These are phyloP conservation scores for Cetoscarus ocellatus DNA, from an alignment of 2,797 vertebrate species.

Conservation along the genomic window DNA sequence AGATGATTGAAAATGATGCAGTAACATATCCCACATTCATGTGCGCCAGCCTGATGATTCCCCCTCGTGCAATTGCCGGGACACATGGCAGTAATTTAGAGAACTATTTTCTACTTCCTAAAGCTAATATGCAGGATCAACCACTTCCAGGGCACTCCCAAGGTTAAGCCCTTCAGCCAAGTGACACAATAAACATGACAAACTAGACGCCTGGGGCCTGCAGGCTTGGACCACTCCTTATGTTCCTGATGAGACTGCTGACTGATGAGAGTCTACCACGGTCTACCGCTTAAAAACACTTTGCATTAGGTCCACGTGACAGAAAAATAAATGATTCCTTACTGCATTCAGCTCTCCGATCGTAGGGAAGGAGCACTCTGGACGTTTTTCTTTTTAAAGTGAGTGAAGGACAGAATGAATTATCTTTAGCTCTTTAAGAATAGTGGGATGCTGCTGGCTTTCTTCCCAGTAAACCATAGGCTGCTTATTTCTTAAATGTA, in stretches of 20 bases:
- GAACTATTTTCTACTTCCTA: conserved; percentile 86
- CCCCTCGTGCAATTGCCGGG: conserved; percentile 77
- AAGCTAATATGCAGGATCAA: conserved; percentile 84
- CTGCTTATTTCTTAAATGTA: conserved; percentile 45
- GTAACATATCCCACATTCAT: conserved; percentile 74
- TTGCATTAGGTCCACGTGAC: conserved; percentile 44
- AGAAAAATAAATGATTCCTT: conserved; percentile 42
- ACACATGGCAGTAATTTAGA: conserved; percentile 89
- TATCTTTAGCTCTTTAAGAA: conserved; percentile 51
- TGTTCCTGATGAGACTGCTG: conserved; percentile 63
- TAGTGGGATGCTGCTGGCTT: conserved; percentile 44
- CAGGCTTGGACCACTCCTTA: conserved; percentile 43
- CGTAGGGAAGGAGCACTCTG: too few species aligned
- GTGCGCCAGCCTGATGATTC: conserved; percentile 69
- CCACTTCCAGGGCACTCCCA: conserved; percentile 83
- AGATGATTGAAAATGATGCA: conserved; percentile 59
- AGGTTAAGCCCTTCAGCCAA: conserved; percentile 83
- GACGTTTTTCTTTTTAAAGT: conserved; percentile 22
- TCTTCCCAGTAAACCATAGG: conserved; percentile 51
- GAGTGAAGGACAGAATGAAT: conserved; percentile 58
- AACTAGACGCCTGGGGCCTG: conserved; percentile 66
- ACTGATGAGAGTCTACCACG: conserved; percentile 56
- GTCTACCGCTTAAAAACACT: conserved; percentile 61
- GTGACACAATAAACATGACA: conserved; percentile 82
- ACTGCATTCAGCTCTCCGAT: conserved; percentile 18